Conservation (phyloP, 1,140 invertebrate genomes). For the Macrocentrus cingulum region DNA sequence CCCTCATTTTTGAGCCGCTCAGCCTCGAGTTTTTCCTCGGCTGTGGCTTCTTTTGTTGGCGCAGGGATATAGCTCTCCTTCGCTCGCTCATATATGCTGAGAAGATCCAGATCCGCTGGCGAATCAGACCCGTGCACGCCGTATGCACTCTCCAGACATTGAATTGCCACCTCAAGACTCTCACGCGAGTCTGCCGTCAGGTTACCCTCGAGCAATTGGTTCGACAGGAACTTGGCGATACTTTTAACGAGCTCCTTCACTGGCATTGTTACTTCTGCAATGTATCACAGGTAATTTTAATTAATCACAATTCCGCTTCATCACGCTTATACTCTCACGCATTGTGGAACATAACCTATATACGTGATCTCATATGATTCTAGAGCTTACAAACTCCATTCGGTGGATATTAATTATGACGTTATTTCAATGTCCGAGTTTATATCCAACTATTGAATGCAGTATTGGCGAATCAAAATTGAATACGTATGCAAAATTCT, state of each 20-base stretch:
- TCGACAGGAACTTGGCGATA: slow-evolving; percentile 53
- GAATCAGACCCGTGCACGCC: slow-evolving; percentile 62
- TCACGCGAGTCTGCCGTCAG: slow-evolving; percentile 69
- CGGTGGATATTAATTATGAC: no score
- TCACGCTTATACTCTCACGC: no score
- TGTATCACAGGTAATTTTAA: background rate
- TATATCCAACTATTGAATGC: no score
- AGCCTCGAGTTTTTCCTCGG: slow-evolving; percentile 66
- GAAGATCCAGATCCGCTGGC: slow-evolving; percentile 47
- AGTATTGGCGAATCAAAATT: no score
- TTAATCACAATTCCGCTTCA: background rate
- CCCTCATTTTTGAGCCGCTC: slow-evolving; percentile 81
- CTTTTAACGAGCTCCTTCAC: slow-evolving; percentile 49
- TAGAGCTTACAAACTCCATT: no score
- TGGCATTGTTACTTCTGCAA: slow-evolving; percentile 40
- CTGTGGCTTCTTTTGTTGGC: slow-evolving; percentile 42
- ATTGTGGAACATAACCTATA: no score
- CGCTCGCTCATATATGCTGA: slow-evolving; percentile 59
- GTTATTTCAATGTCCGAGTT: no score
- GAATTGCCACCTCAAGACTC: slow-evolving; percentile 80
- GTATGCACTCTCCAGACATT: slow-evolving; percentile 84
- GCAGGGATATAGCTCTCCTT: slow-evolving; percentile 35
- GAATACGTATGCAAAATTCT: no score
- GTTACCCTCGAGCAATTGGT: slow-evolving; percentile 51
- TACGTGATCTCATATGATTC: no score